Percentiles rank a stretch among this genome's conserved stretches.
phyloP scores from a whole-genome alignment of 2,888 invertebrate species.

The Hypena proboscidalis region DNA sequence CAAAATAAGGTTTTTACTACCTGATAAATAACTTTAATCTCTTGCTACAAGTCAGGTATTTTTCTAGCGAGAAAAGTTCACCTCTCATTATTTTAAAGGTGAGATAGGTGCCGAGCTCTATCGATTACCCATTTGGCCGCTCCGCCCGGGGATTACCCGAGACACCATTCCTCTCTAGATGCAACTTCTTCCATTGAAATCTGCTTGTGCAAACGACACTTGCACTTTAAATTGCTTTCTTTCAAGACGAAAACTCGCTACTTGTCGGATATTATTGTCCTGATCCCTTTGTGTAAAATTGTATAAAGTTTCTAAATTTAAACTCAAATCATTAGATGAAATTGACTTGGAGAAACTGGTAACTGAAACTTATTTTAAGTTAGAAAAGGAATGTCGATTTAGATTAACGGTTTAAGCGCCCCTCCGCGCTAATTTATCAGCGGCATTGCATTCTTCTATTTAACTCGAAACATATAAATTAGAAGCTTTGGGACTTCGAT shows the following conservation, averaged over 20 bases:
- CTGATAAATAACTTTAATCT: slow-evolving; percentile 40
- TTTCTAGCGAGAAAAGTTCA: slow-evolving; percentile 32
- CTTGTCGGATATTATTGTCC: slow-evolving; percentile 49
- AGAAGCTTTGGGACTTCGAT: not conserved
- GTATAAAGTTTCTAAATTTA: slow-evolving; percentile 51
- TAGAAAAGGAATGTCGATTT: slow-evolving; percentile 34
- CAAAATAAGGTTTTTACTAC: slow-evolving; percentile 7
- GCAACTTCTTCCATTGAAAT: slow-evolving; percentile 37
- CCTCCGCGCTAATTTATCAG: slow-evolving; percentile 17
- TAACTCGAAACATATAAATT: slow-evolving; percentile 10
- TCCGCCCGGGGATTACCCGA: slow-evolving; percentile 53
- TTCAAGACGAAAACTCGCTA: slow-evolving; percentile 43
- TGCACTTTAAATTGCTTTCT: slow-evolving; percentile 59
- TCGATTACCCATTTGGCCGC: slow-evolving; percentile 64
- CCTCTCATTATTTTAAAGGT: slow-evolving; percentile 58
- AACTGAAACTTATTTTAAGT: slow-evolving; percentile 47
- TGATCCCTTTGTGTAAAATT: slow-evolving; percentile 55
- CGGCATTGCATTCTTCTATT: slow-evolving; percentile 12
- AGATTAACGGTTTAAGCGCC: slow-evolving; percentile 29
- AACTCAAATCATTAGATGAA: slow-evolving; percentile 47
- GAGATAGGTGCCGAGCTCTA: slow-evolving; percentile 55
- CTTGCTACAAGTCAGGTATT: slow-evolving; percentile 30
- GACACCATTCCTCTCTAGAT: slow-evolving; percentile 27
- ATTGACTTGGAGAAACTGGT: slow-evolving; percentile 50
- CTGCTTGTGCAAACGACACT: slow-evolving; percentile 45